Conservation (phyloP, 2,113 vertebrate species). For the Ailuropoda melanoleuca region DNA sequence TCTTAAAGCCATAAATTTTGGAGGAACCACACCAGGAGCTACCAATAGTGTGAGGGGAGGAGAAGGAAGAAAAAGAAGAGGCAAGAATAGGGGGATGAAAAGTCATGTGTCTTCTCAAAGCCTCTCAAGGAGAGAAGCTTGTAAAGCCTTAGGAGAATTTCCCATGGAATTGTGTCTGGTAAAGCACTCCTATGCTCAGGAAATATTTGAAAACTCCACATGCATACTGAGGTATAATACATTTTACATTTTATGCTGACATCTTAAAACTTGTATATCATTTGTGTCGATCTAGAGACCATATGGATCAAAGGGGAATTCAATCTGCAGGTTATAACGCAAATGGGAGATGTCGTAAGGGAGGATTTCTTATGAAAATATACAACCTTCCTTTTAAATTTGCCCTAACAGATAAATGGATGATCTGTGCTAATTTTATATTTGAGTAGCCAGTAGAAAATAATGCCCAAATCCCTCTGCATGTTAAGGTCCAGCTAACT, state of each 20-base stretch:
- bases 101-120: not conserved
- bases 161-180: not conserved
- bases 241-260: conserved; percentile 35
- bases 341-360: not conserved
- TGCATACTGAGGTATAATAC: not conserved
- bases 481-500: not conserved
- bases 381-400: not conserved
- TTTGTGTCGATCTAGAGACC: conserved; percentile 7
- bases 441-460: conserved; percentile 20
- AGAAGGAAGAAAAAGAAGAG: not conserved
- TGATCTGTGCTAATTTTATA: not conserved
- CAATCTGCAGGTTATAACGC: not conserved
- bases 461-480: not conserved
- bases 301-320: not conserved
- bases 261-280: not conserved
- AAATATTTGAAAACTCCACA: not conserved
- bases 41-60: not conserved
- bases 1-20: not conserved
- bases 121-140: not conserved
- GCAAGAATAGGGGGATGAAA: not conserved
- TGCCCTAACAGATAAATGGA: not conserved
- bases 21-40: not conserved
- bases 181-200: not conserved
- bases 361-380: not conserved
- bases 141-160: not conserved